Evolutionary conservation across 2,888 invertebrate genomes (phyloP).

Genomic region (Deilephila porcellus): DNA sequence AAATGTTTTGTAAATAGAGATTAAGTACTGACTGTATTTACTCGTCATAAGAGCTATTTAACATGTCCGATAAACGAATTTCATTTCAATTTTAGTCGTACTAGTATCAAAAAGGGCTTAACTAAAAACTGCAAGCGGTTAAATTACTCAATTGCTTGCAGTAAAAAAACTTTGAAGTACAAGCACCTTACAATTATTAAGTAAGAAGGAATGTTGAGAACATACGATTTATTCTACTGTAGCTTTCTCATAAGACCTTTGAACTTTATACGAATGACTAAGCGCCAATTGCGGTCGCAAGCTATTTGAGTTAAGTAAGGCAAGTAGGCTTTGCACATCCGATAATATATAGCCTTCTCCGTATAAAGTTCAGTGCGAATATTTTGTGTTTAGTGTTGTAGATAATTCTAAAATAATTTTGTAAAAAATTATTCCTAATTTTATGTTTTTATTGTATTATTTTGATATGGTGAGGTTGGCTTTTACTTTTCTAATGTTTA

Average conservation of each 20-base stretch:
- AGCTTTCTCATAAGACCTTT: conserved; percentile 12
- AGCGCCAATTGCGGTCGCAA: background rate
- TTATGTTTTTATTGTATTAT: too few species aligned
- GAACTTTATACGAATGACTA: conserved; percentile 3
- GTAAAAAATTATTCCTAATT: too few species aligned
- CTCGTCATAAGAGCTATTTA: too few species aligned
- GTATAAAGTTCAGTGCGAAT: background rate
- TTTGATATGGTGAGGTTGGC: too few species aligned
- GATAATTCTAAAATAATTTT: background rate
- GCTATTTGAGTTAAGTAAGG: conserved; percentile 15
- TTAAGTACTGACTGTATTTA: too few species aligned
- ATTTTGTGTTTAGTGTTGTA: background rate
- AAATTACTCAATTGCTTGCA: too few species aligned
- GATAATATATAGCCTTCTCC: background rate
- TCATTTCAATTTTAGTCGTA: too few species aligned
- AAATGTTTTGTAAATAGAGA: too few species aligned
- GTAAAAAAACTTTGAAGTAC: background rate
- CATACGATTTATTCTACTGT: background rate
- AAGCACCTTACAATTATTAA: background rate
- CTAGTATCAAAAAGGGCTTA: too few species aligned
- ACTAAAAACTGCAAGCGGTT: too few species aligned
- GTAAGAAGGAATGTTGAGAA: background rate
- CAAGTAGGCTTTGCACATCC: conserved; percentile 1
- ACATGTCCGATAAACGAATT: too few species aligned
- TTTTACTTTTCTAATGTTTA: too few species aligned